Conservation (phyloP, 2,888 invertebrate species). For the Euproctis similis region DNA sequence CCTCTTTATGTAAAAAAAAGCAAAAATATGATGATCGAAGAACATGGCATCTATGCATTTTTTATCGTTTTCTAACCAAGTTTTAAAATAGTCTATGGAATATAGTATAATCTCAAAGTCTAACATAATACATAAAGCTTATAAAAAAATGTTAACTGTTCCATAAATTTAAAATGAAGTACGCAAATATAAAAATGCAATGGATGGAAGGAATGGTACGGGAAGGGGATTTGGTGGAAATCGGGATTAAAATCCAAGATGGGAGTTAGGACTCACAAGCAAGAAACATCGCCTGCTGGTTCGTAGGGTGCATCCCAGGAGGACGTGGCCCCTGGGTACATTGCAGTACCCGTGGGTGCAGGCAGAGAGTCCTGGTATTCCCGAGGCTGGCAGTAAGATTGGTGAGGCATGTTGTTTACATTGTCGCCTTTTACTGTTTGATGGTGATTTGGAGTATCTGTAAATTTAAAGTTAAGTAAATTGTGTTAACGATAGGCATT, state of each 20-base stretch:
- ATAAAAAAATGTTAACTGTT: too few relatives aligned
- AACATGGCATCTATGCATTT: too few relatives aligned
- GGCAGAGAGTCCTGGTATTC: conserved; percentile 53
- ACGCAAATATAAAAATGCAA: not conserved
- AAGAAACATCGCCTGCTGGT: conserved; percentile 68
- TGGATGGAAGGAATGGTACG: conserved; percentile 8
- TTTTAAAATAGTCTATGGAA: too few relatives aligned
- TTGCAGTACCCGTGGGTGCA: conserved; percentile 41
- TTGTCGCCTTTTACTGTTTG: conserved; percentile 68
- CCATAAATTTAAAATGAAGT: not conserved
- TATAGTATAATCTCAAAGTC: too few relatives aligned
- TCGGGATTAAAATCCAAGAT: conserved; percentile 47
- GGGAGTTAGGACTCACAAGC: conserved; percentile 72
- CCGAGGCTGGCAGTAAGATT: conserved; percentile 55
- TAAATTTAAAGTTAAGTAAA: conserved; percentile 39
- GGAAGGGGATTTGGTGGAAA: conserved; percentile 28
- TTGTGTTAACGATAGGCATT: too few relatives aligned
- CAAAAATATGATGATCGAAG: too few relatives aligned
- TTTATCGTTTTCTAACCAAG: too few relatives aligned
- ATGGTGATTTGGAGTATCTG: conserved; percentile 65
- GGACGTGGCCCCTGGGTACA: conserved; percentile 53
- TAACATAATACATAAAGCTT: too few relatives aligned
- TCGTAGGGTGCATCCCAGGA: conserved; percentile 67
- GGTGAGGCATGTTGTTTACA: conserved; percentile 72
- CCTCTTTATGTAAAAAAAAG: too few relatives aligned